Conservation (phyloP, 2,888 invertebrate genomes). For the Tyria jacobaeae region DNA sequence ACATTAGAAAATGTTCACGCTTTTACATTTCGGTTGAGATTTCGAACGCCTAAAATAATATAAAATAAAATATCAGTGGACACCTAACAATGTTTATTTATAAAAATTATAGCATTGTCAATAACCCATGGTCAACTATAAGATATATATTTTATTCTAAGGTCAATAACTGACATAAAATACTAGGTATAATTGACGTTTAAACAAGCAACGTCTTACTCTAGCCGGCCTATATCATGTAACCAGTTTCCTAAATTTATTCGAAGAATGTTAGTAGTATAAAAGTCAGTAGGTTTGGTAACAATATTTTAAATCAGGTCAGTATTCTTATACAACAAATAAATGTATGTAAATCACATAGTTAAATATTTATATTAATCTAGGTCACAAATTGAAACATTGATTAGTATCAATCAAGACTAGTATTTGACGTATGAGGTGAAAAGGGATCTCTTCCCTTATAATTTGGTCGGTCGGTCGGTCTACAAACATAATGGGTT, state of each 20-base stretch:
- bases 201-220: neutral
- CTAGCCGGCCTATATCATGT: no score
- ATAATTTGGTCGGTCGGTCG: no score
- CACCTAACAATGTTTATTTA: neutral
- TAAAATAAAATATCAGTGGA: neutral
- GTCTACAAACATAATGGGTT: no score
- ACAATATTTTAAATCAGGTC: neutral
- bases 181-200: neutral
- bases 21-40: neutral
- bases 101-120: neutral
- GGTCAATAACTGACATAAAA: slow-evolving; percentile 5
- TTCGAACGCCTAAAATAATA: neutral
- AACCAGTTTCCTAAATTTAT: no score
- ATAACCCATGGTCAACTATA: neutral
- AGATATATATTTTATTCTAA: neutral
- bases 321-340: neutral
- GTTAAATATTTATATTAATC: neutral
- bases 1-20: no score
- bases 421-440: no score
- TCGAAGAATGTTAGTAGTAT: no score
- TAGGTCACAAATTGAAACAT: neutral
- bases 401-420: no score
- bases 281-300: no score
- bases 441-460: no score
- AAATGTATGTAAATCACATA: neutral